These are phyloP conservation scores for Dryas iulia DNA, from an alignment of 1,140 invertebrate species.

Conservation along the genomic window DNA sequence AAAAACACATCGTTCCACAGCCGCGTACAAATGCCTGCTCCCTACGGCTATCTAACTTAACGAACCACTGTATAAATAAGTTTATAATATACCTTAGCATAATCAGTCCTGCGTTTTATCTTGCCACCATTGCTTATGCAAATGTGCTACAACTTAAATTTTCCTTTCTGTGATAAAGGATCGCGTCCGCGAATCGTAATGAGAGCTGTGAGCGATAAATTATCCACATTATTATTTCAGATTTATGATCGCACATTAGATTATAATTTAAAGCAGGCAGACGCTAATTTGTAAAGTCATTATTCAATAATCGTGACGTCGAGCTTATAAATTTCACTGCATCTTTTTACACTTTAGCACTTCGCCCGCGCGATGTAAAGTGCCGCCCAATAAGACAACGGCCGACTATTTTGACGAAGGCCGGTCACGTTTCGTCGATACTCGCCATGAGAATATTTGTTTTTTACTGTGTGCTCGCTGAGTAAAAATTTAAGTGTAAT, in stretches of 20 bases:
- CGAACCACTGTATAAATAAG: constrained; percentile 76
- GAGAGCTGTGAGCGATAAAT: constrained; percentile 44
- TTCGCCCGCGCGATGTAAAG: constrained; percentile 57
- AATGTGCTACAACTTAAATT: constrained; percentile 38
- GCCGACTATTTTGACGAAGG: constrained; percentile 76
- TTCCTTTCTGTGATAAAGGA: constrained; percentile 39
- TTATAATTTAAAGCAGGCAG: constrained; percentile 47
- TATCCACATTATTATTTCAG: constrained; percentile 47
- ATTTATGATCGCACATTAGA: constrained; percentile 47
- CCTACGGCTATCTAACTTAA: constrained; percentile 75
- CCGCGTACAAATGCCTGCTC: constrained; percentile 71
- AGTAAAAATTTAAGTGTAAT: constrained; percentile 78
- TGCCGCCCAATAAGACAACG: constrained; percentile 74
- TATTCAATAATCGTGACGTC: constrained; percentile 77
- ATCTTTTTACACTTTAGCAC: constrained; percentile 78
- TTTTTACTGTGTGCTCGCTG: constrained; percentile 73
- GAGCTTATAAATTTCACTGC: constrained; percentile 72
- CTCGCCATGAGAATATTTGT: constrained; percentile 79
- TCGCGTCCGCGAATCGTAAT: constrained; percentile 43
- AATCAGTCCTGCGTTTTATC: constrained; percentile 24
- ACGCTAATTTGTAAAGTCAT: constrained; percentile 70
- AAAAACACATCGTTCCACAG: constrained; percentile 74
- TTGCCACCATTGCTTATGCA: constrained; percentile 43
- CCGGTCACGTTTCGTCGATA: constrained; percentile 78
- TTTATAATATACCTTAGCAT: constrained; percentile 13